Percentiles rank a stretch among this genome's conserved stretches.
phyloP scores from a whole-genome alignment of 2,797 vertebrate genomes.

The Periparus ater region DNA sequence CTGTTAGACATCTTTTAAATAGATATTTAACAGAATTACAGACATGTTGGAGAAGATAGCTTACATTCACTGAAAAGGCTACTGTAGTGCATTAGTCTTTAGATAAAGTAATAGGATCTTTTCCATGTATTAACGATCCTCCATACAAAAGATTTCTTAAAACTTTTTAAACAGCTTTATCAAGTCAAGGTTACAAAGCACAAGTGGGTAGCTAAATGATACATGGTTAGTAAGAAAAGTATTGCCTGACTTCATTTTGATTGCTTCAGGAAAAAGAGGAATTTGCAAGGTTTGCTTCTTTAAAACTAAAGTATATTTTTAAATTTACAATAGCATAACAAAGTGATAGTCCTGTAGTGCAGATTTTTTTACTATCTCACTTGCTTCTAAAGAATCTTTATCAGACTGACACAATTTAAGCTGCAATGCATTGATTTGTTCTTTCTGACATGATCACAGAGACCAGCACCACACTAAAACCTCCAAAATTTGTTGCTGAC shows the following conservation, averaged over 20 bases:
- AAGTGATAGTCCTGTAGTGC: not conserved
- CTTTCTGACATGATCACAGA: not conserved
- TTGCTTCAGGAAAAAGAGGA: conserved; percentile 27
- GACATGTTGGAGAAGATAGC: conserved; percentile 36
- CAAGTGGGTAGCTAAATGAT: conserved; percentile 38
- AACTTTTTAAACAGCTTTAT: conserved; percentile 42
- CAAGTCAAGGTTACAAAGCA: conserved; percentile 50
- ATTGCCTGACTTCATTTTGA: conserved; percentile 23
- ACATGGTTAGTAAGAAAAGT: conserved; percentile 14
- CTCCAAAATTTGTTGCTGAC: not conserved
- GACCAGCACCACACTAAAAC: not conserved
- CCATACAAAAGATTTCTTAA: conserved; percentile 52
- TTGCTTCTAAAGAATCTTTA: conserved; percentile 1
- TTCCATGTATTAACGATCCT: conserved; percentile 39
- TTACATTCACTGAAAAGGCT: conserved; percentile 58
- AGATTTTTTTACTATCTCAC: not conserved
- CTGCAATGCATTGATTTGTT: not conserved
- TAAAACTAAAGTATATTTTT: conserved; percentile 39
- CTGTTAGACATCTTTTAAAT: conserved; percentile 60
- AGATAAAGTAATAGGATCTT: conserved; percentile 50
- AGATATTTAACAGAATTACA: conserved; percentile 56
- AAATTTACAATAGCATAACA: conserved; percentile 21
- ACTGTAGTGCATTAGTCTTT: conserved; percentile 43
- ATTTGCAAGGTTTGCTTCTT: conserved; percentile 31
- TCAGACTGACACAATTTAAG: not conserved